These are phyloP conservation scores for Colostygia pectinataria DNA, from an alignment of 2,888 invertebrate genomes.

Conservation along the genomic window DNA sequence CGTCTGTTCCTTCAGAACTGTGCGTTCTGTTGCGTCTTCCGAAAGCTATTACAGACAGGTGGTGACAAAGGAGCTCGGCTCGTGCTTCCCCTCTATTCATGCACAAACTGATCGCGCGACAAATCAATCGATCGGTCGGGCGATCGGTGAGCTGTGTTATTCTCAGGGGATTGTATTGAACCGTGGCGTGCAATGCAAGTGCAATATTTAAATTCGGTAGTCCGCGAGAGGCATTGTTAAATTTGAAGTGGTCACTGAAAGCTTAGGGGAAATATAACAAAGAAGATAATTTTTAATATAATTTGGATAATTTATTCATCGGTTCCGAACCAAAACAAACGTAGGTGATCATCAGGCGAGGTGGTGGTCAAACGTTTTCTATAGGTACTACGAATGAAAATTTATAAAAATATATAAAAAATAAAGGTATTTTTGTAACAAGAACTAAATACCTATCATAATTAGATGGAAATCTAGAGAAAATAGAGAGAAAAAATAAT, in stretches of 20 bases:
- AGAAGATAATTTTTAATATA: background rate
- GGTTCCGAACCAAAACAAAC: too few relatives aligned
- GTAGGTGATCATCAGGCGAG: too few relatives aligned
- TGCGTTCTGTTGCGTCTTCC: constrained; percentile 64
- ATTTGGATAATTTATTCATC: background rate
- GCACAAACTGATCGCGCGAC: constrained; percentile 19
- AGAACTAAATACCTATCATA: too few relatives aligned
- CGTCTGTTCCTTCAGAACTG: constrained; percentile 50
- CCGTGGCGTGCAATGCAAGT: constrained; percentile 28
- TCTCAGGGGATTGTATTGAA: constrained; percentile 30
- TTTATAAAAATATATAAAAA: too few relatives aligned
- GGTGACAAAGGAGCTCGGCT: constrained; percentile 71
- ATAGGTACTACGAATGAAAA: too few relatives aligned
- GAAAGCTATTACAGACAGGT: constrained; percentile 78
- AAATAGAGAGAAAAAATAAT: too few relatives aligned
- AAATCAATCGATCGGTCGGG: constrained; percentile 47
- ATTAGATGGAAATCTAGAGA: too few relatives aligned
- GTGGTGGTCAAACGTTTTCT: too few relatives aligned
- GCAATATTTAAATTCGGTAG: constrained; percentile 36
- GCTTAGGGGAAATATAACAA: constrained; percentile 12
- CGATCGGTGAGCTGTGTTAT: constrained; percentile 24
- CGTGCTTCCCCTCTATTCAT: constrained; percentile 67
- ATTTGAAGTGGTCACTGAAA: constrained; percentile 20
- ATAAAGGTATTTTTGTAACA: too few relatives aligned
- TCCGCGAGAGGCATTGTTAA: constrained; percentile 30